Conservation (phyloP, 2,888 invertebrate genomes). For the Spodoptera littoralis region DNA sequence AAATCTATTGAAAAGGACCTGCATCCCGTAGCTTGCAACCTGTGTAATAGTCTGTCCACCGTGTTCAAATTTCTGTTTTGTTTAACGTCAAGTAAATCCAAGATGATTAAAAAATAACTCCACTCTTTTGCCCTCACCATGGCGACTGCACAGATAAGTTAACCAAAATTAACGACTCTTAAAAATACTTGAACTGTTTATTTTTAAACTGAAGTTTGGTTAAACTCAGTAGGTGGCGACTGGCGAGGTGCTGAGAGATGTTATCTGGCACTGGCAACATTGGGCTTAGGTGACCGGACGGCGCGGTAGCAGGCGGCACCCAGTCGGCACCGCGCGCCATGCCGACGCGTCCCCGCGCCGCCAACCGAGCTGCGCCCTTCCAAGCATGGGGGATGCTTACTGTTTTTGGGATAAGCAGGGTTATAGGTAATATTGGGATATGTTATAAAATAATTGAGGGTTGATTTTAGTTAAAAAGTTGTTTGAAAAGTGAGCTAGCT, state of each 20-base stretch:
- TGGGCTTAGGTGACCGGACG: slow-evolving; percentile 54
- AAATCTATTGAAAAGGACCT: no score
- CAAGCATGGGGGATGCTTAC: slow-evolving; percentile 36
- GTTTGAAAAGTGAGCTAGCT: neutral
- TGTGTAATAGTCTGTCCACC: no score
- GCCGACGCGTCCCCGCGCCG: slow-evolving; percentile 51
- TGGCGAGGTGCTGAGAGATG: slow-evolving; percentile 13
- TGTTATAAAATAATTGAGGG: neutral
- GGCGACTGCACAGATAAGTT: neutral
- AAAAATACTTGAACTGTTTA: slow-evolving; percentile 1
- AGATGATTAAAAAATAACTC: no score
- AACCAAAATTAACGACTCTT: neutral
- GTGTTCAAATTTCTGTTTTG: no score
- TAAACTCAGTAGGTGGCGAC: slow-evolving; percentile 43
- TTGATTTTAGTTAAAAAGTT: no score
- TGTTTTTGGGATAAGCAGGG: slow-evolving; percentile 15
- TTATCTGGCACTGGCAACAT: slow-evolving; percentile 56
- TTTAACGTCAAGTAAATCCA: no score
- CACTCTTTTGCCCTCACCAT: no score
- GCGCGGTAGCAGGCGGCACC: slow-evolving; percentile 35
- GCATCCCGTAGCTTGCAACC: no score
- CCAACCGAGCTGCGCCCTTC: slow-evolving; percentile 32
- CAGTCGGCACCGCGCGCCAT: slow-evolving; percentile 50
- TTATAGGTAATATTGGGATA: slow-evolving; percentile 6
- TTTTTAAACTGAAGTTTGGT: slow-evolving; percentile 26